Percentiles rank a stretch among this genome's conserved stretches.
These are phyloP conservation scores for Nineta flava DNA, from an alignment of 2,888 invertebrate genomes.

Conservation along the genomic window DNA sequence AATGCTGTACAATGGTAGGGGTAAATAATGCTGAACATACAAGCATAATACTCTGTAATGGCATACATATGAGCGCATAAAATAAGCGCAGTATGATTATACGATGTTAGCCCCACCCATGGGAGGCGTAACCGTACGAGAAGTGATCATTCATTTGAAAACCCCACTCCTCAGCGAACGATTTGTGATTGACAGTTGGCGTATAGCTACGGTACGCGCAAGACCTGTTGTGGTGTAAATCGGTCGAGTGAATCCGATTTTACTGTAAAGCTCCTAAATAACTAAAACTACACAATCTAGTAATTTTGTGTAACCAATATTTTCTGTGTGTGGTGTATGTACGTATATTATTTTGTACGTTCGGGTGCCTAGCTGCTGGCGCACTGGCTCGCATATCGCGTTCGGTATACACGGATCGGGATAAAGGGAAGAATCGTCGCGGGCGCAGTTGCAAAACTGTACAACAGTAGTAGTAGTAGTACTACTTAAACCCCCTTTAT, in stretches of 20 bases:
- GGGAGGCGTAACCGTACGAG: conserved; percentile 21
- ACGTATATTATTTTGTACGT: neutral
- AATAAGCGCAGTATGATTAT: neutral
- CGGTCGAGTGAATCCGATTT: conserved; percentile 2
- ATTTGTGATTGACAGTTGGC: conserved; percentile 48
- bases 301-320: neutral
- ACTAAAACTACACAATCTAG: neutral
- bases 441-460: conserved; percentile 6
- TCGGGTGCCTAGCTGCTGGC: neutral
- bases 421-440: neutral
- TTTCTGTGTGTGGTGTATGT: neutral
- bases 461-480: neutral
- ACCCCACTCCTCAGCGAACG: conserved; percentile 36
- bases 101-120: conserved; percentile 12
- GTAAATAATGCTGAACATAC: no score
- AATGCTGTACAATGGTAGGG: no score
- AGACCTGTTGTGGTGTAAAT: conserved; percentile 28
- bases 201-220: conserved; percentile 48
- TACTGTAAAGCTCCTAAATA: conserved; percentile 12
- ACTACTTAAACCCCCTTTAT: neutral
- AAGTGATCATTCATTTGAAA: conserved; percentile 31
- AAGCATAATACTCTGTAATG: neutral
- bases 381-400: neutral
- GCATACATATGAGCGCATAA: neutral
- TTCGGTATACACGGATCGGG: neutral